Conservation (phyloP, 2,113 vertebrate genomes). For the Xiphophorus hellerii region DNA sequence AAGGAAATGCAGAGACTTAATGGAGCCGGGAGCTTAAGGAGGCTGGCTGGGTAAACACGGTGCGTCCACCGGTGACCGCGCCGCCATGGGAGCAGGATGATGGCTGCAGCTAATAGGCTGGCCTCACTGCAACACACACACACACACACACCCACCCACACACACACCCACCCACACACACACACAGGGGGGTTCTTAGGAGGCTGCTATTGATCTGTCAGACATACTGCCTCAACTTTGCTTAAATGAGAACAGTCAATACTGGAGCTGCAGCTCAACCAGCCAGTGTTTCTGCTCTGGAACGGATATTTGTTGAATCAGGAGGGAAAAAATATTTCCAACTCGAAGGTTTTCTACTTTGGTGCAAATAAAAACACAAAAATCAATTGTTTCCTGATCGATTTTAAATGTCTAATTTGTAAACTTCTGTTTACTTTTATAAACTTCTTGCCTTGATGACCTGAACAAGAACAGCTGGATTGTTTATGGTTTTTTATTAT, state of each 20-base stretch:
- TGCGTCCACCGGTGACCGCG: conserved; percentile 40
- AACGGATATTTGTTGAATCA: conserved; percentile 28
- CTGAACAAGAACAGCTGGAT: not conserved
- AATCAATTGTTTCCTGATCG: not conserved
- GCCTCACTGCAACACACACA: conserved; percentile 9
- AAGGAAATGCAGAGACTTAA: conserved; percentile 55
- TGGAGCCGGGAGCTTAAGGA: conserved; percentile 41
- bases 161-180: conserved; percentile 6
- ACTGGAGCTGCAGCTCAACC: conserved; percentile 36
- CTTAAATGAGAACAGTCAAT: conserved; percentile 66
- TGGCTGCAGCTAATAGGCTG: conserved; percentile 61
- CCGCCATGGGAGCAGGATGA: conserved; percentile 50
- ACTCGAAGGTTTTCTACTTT: not conserved
- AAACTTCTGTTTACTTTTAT: not conserved
- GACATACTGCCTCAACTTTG: conserved; percentile 28
- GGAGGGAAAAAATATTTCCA: not conserved
- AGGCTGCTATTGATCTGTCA: conserved; percentile 51
- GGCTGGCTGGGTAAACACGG: conserved; percentile 47
- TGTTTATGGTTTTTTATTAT: not conserved
- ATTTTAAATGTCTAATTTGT: not conserved
- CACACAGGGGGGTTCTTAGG: conserved; percentile 15
- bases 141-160: conserved; percentile 8
- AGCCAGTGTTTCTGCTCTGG: conserved; percentile 34
- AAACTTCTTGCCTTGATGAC: not conserved
- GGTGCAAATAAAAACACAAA: not conserved